These are phyloP conservation scores for Pipistrellus pipistrellus DNA, from an alignment of 2,797 vertebrate genomes.

Conservation along the genomic window DNA sequence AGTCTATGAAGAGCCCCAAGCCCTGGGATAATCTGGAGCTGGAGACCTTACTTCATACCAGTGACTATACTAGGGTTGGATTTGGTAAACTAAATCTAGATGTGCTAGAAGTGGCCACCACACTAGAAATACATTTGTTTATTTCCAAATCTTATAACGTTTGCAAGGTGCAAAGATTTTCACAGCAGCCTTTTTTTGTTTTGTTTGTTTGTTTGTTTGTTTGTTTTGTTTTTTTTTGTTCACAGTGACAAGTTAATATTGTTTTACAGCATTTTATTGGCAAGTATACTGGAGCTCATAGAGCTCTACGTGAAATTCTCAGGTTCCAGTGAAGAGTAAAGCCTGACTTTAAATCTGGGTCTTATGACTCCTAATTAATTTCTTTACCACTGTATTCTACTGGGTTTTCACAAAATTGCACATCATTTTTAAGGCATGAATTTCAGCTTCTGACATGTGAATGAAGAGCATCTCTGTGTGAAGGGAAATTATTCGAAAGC, in stretches of 20 bases:
- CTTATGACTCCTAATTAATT: neutral
- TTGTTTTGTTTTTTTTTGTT: neutral
- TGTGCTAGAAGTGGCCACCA: neutral
- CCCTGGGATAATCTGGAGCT: neutral
- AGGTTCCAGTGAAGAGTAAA: neutral
- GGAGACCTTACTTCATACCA: neutral
- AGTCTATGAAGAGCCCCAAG: neutral
- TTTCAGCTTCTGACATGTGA: neutral
- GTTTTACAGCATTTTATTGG: neutral
- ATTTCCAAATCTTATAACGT: neutral
- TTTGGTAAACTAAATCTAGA: neutral
- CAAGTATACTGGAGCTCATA: neutral
- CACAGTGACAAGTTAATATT: neutral
- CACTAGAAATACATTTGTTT: neutral
- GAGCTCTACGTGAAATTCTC: neutral
- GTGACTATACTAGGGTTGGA: neutral
- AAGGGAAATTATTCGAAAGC: neutral
- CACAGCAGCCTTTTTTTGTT: neutral
- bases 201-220: no score
- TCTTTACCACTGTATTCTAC: neutral
- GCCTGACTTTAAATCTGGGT: neutral
- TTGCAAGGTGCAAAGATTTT: neutral
- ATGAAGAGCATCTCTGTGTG: neutral
- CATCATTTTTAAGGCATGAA: neutral
- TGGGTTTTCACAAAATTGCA: conserved; percentile 7